Percentiles rank a stretch among this genome's conserved stretches.
Evolutionary conservation across 1,140 invertebrate genomes (phyloP).

Genomic region (Ladona fulva): DNA sequence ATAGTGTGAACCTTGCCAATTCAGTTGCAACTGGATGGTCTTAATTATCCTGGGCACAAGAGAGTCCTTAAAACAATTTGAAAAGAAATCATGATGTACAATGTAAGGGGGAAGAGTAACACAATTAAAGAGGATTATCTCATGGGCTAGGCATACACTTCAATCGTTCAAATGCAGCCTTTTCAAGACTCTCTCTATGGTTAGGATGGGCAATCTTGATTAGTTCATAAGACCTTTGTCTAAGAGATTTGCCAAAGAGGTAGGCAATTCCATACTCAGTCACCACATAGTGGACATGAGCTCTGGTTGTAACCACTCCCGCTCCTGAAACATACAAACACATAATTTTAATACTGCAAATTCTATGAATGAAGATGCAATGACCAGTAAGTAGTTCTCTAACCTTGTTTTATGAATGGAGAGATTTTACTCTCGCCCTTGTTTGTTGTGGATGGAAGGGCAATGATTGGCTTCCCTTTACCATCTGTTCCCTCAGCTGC

Average conservation of each 20-base stretch:
- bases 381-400: slow-evolving; percentile 24
- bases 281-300: slow-evolving; percentile 87
- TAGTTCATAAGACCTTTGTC: slow-evolving; percentile 80
- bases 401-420: slow-evolving; percentile 72
- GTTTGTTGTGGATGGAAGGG: slow-evolving; percentile 74
- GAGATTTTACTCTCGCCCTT: slow-evolving; percentile 85
- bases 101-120: too few relatives aligned
- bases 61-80: too few relatives aligned
- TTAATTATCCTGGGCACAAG: too few relatives aligned
- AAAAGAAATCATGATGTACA: too few relatives aligned
- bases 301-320: slow-evolving; percentile 86
- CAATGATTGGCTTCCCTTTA: slow-evolving; percentile 86
- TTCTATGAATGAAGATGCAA: not conserved
- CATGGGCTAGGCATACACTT: slow-evolving; percentile 74
- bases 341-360: not conserved
- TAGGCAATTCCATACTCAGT: slow-evolving; percentile 88
- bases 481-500: slow-evolving; percentile 82
- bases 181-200: slow-evolving; percentile 76
- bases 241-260: slow-evolving; percentile 79
- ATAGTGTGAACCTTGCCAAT: too few relatives aligned
- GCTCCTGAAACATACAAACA: slow-evolving; percentile 54
- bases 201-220: slow-evolving; percentile 87
- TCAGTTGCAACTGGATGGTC: too few relatives aligned
- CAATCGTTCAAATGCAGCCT: slow-evolving; percentile 77
- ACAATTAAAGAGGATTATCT: slow-evolving; percentile 16